Conservation (phyloP, 2,113 vertebrate species). For the Boulengeromyrus knoepffleri region DNA sequence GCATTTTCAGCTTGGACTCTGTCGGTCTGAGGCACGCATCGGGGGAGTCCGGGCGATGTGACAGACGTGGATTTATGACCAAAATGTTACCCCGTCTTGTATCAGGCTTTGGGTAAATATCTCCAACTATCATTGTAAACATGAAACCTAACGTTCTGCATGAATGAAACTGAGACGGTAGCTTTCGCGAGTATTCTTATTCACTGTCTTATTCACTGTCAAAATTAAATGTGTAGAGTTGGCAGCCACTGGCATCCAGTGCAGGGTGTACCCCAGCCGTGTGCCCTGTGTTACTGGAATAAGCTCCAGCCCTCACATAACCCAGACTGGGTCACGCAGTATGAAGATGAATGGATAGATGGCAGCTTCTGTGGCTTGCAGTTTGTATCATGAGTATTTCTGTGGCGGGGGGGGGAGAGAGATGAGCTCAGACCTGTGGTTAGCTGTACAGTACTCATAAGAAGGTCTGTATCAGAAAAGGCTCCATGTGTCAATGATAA, state of each 20-base stretch:
- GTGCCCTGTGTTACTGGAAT: background rate
- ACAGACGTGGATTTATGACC: background rate
- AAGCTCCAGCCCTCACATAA: background rate
- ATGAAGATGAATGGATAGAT: background rate
- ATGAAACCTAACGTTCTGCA: background rate
- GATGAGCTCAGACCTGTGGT: background rate
- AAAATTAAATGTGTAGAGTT: background rate
- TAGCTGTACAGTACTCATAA: background rate
- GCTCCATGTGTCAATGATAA: background rate
- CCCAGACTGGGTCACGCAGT: background rate
- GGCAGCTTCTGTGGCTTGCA: background rate
- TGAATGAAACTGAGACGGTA: background rate
- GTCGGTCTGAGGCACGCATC: background rate
- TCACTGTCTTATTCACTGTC: background rate
- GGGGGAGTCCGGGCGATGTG: background rate
- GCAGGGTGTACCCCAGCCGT: background rate
- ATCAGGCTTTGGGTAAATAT: background rate
- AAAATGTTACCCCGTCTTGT: background rate
- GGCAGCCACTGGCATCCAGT: background rate
- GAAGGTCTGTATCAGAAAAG: background rate
- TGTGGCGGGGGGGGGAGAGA: background rate
- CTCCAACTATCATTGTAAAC: background rate
- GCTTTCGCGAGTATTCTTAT: background rate
- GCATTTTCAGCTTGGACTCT: background rate
- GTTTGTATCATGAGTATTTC: background rate